Conservation (phyloP, 2,113 vertebrate genomes). For the Aphelocoma coerulescens region DNA sequence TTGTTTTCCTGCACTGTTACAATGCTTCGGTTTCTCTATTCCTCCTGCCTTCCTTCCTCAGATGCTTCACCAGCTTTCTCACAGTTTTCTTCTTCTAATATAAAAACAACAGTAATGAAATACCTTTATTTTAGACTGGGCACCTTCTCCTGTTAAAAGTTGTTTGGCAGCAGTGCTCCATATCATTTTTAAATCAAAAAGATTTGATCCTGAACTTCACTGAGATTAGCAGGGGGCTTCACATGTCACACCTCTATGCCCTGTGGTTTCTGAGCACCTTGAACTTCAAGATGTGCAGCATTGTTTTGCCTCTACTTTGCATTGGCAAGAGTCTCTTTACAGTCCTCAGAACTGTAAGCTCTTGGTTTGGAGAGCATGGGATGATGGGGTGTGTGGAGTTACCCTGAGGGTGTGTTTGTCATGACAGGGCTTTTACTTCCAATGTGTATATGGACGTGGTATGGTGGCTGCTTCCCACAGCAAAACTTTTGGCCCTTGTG, state of each 20-base stretch:
- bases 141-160: background rate
- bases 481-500: background rate
- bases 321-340: background rate
- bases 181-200: background rate
- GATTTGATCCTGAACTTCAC: background rate
- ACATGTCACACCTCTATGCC: background rate
- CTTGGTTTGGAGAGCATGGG: background rate
- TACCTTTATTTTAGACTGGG: background rate
- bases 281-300: background rate
- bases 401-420: background rate
- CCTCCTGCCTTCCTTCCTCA: background rate
- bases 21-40: background rate
- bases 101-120: background rate
- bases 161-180: background rate
- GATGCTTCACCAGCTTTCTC: background rate
- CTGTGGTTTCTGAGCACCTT: background rate
- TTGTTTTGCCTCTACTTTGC: background rate
- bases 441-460: background rate
- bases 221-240: background rate
- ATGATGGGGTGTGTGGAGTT: background rate
- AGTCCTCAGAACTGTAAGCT: background rate
- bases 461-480: background rate
- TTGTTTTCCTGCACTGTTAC: background rate
- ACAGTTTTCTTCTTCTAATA: background rate
- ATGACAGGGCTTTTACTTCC: background rate